A percentile compares a stretch with the other conserved stretches of the same genome.
Conservation (phyloP, 2,113 vertebrate genomes). For the Ibidorhyncha struthersii region DNA sequence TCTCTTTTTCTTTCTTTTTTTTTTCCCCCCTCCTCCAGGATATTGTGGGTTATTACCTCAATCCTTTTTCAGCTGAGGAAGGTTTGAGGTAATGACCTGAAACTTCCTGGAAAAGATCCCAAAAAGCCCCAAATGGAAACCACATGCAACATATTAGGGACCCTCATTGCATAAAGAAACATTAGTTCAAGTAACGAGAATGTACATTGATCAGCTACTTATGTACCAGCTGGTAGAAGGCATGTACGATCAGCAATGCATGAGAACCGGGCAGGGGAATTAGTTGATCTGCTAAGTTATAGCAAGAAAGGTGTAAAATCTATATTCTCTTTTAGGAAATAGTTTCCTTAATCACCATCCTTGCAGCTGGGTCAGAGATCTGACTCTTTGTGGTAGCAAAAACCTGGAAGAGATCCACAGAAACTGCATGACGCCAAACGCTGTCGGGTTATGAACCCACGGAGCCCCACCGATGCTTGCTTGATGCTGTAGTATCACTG, state of each 20-base stretch:
- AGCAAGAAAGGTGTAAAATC: not conserved
- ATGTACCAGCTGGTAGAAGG: not conserved
- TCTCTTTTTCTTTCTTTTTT: not conserved
- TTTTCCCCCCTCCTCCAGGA: not conserved
- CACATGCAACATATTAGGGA: slow-evolving; percentile 60
- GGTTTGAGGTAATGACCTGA: slow-evolving; percentile 65
- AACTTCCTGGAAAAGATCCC: slow-evolving; percentile 64
- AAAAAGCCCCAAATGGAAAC: slow-evolving; percentile 62
- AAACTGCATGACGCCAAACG: not conserved
- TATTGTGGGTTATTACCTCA: slow-evolving; percentile 64
- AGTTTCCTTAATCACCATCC: not conserved
- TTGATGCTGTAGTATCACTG: not conserved
- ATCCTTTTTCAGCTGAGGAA: slow-evolving; percentile 55
- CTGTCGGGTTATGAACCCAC: not conserved
- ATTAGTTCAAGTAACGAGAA: slow-evolving; percentile 5
- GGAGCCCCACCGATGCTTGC: not conserved
- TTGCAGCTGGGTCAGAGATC: not conserved
- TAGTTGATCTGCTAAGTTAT: not conserved
- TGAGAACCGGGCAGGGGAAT: not conserved
- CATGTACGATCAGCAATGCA: not conserved
- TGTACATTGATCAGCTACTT: slow-evolving; percentile 4
- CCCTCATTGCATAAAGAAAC: slow-evolving; percentile 32
- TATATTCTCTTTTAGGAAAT: not conserved
- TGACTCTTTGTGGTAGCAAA: not conserved
- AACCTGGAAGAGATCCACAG: slow-evolving; percentile 2